phyloP scores from a whole-genome alignment of 2,797 vertebrate genomes.

The Scleropages formosus region DNA sequence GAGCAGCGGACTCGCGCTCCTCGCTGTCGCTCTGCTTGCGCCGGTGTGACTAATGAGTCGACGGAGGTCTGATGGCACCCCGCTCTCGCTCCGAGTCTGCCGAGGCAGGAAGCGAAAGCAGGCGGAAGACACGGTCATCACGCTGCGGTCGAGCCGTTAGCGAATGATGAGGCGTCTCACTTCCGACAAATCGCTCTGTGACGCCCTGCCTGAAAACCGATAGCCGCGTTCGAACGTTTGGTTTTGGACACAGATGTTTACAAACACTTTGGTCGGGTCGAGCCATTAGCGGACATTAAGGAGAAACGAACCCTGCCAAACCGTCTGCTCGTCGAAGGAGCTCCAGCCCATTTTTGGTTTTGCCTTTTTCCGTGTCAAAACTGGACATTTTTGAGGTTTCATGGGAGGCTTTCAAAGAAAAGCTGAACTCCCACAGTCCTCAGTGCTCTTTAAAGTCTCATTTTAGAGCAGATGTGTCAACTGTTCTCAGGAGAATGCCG shows the following conservation, averaged over 20 bases:
- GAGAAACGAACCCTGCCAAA: not conserved
- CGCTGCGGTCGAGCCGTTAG: not conserved
- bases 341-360: not conserved
- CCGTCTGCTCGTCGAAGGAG: no score
- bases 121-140: not conserved
- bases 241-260: not conserved
- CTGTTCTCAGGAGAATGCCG: constrained; percentile 38
- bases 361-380: not conserved
- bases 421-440: constrained; percentile 32
- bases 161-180: not conserved
- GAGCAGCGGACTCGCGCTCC: constrained; percentile 19
- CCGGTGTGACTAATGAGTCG: constrained; percentile 45
- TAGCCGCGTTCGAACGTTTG: not conserved
- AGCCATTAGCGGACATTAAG: not conserved
- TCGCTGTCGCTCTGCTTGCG: constrained; percentile 20
- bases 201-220: not conserved
- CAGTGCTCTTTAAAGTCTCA: constrained; percentile 52
- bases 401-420: not conserved
- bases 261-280: not conserved
- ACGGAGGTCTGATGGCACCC: constrained; percentile 17
- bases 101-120: no score
- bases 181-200: not conserved
- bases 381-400: not conserved
- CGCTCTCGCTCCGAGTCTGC: not conserved
- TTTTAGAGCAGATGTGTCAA: constrained; percentile 21